Evolutionary conservation across 2,888 invertebrate genomes (phyloP).

Genomic region (Drosophila cracens): DNA sequence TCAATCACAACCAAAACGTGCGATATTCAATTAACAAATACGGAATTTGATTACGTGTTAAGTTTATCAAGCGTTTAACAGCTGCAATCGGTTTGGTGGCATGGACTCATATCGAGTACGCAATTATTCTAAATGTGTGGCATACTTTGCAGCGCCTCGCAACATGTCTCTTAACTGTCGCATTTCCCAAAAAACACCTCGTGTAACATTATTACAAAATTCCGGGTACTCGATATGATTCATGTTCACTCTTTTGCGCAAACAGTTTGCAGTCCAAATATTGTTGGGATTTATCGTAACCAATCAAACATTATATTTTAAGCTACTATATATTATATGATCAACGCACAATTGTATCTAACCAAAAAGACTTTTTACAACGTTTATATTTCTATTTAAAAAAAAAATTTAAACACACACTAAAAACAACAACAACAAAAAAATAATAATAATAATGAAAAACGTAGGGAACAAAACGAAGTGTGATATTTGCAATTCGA

Average conservation of each 20-base stretch:
- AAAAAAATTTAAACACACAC: conserved; percentile 37
- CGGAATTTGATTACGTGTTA: conserved; percentile 34
- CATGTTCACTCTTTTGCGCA: conserved; percentile 82
- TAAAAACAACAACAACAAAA: conserved; percentile 31
- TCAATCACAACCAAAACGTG: conserved; percentile 33
- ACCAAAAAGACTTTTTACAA: conserved; percentile 71
- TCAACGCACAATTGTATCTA: conserved; percentile 74
- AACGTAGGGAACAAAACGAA: conserved; percentile 94
- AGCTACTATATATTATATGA: conserved; percentile 54
- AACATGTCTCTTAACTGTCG: conserved; percentile 15
- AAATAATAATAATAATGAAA: conserved; percentile 31
- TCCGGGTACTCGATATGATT: conserved; percentile 49
- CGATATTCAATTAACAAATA: conserved; percentile 47
- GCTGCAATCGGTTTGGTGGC: conserved; percentile 83
- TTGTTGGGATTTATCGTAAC: conserved; percentile 40
- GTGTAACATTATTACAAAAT: conserved; percentile 2
- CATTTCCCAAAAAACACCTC: conserved; percentile 7
- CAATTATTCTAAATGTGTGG: conserved; percentile 8
- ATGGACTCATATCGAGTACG: conserved; percentile 41
- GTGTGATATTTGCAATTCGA: conserved; percentile 93
- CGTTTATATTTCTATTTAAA: conserved; percentile 73
- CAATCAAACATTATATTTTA: conserved; percentile 33
- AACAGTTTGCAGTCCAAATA: conserved; percentile 78
- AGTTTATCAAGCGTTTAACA: conserved; percentile 43
- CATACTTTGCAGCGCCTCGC: conserved; percentile 48